Evolutionary conservation across 2,113 vertebrate species (phyloP).

Genomic region (Pardalotus punctatus): DNA sequence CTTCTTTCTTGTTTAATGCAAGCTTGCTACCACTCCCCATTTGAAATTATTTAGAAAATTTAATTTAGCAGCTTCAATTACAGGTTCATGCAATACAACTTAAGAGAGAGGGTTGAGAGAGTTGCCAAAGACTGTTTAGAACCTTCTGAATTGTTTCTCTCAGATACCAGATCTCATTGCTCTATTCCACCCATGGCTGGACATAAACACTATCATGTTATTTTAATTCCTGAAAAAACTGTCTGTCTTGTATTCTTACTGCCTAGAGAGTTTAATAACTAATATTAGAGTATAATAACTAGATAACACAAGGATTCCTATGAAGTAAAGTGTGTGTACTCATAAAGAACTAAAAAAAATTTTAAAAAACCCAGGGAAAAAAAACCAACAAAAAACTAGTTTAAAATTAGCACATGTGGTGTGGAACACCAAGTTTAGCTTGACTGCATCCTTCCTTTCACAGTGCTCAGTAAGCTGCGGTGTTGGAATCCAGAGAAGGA

Average conservation of each 20-base stretch:
- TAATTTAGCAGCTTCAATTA: not conserved
- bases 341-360: too few relatives aligned
- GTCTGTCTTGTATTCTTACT: not conserved
- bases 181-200: not conserved
- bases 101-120: not conserved
- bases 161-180: not conserved
- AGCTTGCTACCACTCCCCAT: not conserved
- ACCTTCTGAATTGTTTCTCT: not conserved
- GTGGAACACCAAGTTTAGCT: not conserved
- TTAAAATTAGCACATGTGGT: not conserved
- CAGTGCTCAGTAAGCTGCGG: conserved; percentile 92
- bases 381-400: not conserved
- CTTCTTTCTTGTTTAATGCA: not conserved
- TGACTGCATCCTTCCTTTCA: conserved; percentile 19
- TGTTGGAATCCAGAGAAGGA: conserved; percentile 82
- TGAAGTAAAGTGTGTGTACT: not conserved
- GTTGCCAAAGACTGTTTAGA: not conserved
- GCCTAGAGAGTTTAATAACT: not conserved
- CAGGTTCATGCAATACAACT: not conserved
- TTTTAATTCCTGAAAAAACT: not conserved
- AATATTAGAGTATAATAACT: not conserved
- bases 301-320: not conserved
- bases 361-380: too few relatives aligned
- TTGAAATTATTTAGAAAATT: not conserved
- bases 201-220: not conserved